These are phyloP conservation scores for Enoplolaimus lenunculus DNA, from an alignment of 2,888 invertebrate genomes.

Conservation along the genomic window DNA sequence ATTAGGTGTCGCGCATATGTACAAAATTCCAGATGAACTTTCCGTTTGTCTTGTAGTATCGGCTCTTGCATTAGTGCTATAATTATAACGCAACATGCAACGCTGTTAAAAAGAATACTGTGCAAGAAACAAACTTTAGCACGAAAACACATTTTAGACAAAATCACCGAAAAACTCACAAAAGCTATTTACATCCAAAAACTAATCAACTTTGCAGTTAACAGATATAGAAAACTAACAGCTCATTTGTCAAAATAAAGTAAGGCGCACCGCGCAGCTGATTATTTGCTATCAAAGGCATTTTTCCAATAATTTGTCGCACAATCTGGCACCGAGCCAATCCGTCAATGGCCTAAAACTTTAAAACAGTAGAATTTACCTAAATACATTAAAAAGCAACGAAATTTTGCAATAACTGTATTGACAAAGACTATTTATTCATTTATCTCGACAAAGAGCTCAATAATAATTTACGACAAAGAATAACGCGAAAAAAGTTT, in stretches of 20 bases:
- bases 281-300: slow-evolving; percentile 80
- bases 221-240: no score
- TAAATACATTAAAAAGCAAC: not conserved
- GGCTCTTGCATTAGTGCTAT: slow-evolving; percentile 83
- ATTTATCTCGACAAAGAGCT: no score
- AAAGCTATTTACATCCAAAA: no score
- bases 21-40: slow-evolving; percentile 87
- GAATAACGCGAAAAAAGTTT: no score
- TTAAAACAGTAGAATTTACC: not conserved
- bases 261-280: slow-evolving; percentile 72
- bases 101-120: no score
- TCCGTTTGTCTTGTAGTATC: slow-evolving; percentile 82
- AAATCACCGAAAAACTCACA: no score
- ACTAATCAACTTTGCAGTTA: no score
- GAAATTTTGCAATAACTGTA: slow-evolving; percentile 17
- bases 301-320: slow-evolving; percentile 79
- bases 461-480: no score
- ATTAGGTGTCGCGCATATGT: slow-evolving; percentile 77
- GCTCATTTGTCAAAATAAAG: no score
- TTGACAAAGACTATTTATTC: no score
- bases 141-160: no score
- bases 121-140: no score
- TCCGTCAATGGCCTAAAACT: slow-evolving; percentile 60
- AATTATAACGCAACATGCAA: slow-evolving; percentile 28
- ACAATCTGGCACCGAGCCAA: slow-evolving; percentile 79